These are phyloP conservation scores for Ectemnius lituratus DNA, from an alignment of 2,888 invertebrate species.

Conservation along the genomic window DNA sequence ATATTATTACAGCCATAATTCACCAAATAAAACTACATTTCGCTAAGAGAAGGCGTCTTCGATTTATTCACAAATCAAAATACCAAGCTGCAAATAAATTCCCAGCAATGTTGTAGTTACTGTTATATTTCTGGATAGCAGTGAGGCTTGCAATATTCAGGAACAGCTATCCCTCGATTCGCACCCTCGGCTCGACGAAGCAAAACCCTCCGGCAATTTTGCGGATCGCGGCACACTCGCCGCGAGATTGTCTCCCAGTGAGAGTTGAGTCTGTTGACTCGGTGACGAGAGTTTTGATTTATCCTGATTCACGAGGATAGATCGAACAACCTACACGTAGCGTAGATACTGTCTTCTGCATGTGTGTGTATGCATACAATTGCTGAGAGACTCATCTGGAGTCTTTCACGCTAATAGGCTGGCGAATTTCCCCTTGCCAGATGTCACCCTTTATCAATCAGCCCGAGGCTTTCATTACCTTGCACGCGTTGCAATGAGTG, in stretches of 20 bases:
- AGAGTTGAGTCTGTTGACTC: neutral
- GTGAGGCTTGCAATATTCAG: no score
- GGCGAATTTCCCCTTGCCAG: constrained; percentile 10
- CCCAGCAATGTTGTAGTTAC: no score
- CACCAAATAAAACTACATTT: no score
- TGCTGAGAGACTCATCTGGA: neutral
- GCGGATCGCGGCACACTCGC: constrained; percentile 3
- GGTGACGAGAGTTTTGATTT: constrained; percentile 14
- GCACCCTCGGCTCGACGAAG: neutral
- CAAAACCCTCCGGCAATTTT: constrained; percentile 16
- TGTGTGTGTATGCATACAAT: neutral
- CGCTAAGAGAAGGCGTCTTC: no score
- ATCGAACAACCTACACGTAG: neutral
- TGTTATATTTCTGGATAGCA: no score
- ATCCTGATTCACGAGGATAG: constrained; percentile 16
- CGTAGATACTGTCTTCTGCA: neutral
- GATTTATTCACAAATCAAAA: no score
- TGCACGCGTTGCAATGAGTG: constrained; percentile 16
- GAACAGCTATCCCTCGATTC: neutral
- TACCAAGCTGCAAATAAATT: no score
- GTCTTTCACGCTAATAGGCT: constrained; percentile 4
- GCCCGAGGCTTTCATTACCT: constrained; percentile 10
- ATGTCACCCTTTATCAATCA: constrained; percentile 16
- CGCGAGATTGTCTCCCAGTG: constrained; percentile 20
- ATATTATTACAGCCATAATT: no score